Base-by-base conservation (phyloP, 1,140 invertebrate species). In the Phthorimaea operculella region DNA sequence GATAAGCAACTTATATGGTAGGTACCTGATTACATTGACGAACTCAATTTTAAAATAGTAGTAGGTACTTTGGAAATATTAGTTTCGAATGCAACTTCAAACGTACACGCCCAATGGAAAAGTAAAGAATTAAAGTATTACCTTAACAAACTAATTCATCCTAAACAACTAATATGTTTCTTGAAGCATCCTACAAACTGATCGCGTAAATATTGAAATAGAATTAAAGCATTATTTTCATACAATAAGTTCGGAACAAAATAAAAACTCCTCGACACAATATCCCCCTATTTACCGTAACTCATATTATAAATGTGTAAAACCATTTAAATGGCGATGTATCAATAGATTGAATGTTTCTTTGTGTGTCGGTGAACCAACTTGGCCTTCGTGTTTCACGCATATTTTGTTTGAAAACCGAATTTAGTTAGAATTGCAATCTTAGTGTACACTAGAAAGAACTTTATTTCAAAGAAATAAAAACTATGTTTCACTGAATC, bases 251-350 rank as follows among this genome's bases (percentile, higher is more conserved):
- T 72, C 66, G 60, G 76, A 67, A 82, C 73, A 79, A 80, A 75
- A 76, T 77, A 76, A 74, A 76, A 81, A 74, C 71, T 65, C 18
- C 18, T n/a, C 18, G 52, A 60, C 66, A 85, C 82, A 85, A 85
- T 61, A 60, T 60, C 53, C 21, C 52, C 66, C 60, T 82, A 85
- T 85, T 85, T 85, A 85, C 74, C 72, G 76, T 79, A 68, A 69
- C 78, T 81, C 70, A 72, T 71, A 83, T 85, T 85, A 85, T 83
- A 79, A 85, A 85, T 83, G 79, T 82, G 79, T 85, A 85, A 83
- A 83, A 80, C 79, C 79, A 79, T 83, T 83, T 83, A 83, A 81
- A 83, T 80, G 73, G 70, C 67, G 62, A 64, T 74, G 69, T 74
- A 76, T 85, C 79, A 82, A 83, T 72, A 50, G 48, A 50, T 33